phyloP scores from a whole-genome alignment of 1,140 invertebrate species.

The Myzus persicae region DNA sequence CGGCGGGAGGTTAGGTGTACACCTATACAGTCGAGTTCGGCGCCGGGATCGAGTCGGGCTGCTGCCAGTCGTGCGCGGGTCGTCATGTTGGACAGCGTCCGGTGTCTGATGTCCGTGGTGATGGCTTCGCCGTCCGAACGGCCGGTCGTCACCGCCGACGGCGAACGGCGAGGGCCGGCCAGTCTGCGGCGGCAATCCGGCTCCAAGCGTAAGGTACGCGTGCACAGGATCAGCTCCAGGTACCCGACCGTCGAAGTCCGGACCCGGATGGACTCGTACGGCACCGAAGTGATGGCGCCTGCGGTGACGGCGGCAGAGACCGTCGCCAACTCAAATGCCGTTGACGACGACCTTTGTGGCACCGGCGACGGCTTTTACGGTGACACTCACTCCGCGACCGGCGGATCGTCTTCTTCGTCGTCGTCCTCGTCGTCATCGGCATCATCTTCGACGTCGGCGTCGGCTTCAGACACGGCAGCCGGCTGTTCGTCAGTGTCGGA shows the following conservation, averaged over 20 bases:
- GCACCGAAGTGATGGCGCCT: background rate
- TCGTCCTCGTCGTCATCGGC: too few relatives aligned
- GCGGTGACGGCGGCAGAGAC: background rate
- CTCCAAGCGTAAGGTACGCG: background rate
- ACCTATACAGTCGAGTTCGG: background rate
- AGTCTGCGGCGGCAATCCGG: background rate
- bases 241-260: conserved; percentile 30
- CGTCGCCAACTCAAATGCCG: too few relatives aligned
- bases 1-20: background rate
- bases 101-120: conserved; percentile 46
- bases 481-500: conserved; percentile 43
- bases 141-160: background rate
- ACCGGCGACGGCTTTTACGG: too few relatives aligned
- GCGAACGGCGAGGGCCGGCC: background rate
- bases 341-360: background rate
- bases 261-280: conserved; percentile 52
- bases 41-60: background rate
- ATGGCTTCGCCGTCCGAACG: conserved; percentile 32
- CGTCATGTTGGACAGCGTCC: conserved; percentile 37
- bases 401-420: background rate
- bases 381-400: too few relatives aligned
- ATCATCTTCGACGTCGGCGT: background rate
- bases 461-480: conserved; percentile 8
- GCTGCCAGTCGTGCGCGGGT: background rate
- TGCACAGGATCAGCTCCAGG: conserved; percentile 45